These are phyloP conservation scores for Epinephelus fuscoguttatus DNA, from an alignment of 2,113 vertebrate genomes.

Conservation along the genomic window DNA sequence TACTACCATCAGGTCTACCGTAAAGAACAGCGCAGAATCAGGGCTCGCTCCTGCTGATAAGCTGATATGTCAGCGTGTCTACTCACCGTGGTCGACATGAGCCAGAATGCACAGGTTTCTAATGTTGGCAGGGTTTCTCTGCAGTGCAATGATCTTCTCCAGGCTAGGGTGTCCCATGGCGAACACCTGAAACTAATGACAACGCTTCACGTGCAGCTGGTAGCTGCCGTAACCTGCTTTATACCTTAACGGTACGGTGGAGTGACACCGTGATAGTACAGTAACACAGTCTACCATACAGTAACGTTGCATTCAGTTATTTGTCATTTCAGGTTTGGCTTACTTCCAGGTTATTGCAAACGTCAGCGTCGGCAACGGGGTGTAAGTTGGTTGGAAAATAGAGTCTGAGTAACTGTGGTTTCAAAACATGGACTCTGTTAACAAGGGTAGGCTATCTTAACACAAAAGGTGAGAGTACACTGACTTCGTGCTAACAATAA, in stretches of 20 bases:
- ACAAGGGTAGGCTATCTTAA: background rate
- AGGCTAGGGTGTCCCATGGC: conserved; percentile 87
- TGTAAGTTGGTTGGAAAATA: background rate
- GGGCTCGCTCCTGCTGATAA: background rate
- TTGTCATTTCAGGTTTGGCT: background rate
- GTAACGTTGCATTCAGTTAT: background rate
- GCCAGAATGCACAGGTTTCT: conserved; percentile 96
- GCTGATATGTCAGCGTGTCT: too few species aligned
- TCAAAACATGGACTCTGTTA: background rate
- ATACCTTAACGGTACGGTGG: background rate
- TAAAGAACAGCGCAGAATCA: background rate
- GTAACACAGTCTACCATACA: background rate
- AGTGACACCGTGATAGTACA: rapidly evolving
- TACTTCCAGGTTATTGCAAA: background rate
- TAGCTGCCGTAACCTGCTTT: background rate
- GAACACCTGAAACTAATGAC: background rate
- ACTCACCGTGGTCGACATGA: conserved; percentile 96
- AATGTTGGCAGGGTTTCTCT: conserved; percentile 89
- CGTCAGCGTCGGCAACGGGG: background rate
- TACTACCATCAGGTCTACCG: too few species aligned
- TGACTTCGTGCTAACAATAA: background rate
- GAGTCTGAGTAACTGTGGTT: background rate
- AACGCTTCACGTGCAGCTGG: background rate
- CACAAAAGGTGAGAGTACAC: background rate
- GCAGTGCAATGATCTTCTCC: conserved; percentile 88